Base-by-base conservation (phyloP, 2,113 vertebrate genomes). In the Corythaixoides concolor region DNA sequence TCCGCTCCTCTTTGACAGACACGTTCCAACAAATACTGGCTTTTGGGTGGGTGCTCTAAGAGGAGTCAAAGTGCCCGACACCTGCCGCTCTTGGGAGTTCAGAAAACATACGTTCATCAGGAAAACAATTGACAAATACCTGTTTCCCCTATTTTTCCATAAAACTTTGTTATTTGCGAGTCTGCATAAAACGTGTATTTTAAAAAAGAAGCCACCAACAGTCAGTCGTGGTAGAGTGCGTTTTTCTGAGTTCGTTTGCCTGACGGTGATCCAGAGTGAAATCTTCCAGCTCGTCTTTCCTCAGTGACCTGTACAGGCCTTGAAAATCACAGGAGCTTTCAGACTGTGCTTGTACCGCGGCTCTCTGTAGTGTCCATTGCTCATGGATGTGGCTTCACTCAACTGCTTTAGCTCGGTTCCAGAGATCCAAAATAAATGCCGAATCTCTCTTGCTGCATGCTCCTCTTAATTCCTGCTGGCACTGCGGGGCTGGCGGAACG, bases 361-460 rank as follows among this genome's bases (percentile, higher is more conserved):
- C 39, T 5, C 4, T 63, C 37, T 74, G 78, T 90, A 47, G 30
- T 64, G 50, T 81, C 43, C 63, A 19, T 59, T 93, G 20, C 45
- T 81, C 22, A 14, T 21, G 50, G 79, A 35, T 85, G 37, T 3
- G 15, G 47, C 66, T 96, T 58, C 80, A 55, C 33, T 75, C 81
- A 66, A 14, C 33, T 70, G 77, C 76, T 93, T 83, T 63, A 94
- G 52, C 47, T 68, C 27, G 5, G 8, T 85, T 90, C 37, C 41
- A 67, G 66, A 81, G 62, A 74, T 92, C 68, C 80, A 89, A 63
- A 96, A 95, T 82, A 94, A 93, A 63, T 58, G 47, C 55, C 64
- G 45, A 14, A 67, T 89, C 69, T 88, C 60, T 72, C 77, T 58
- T 76, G 58, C 58, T 73, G 41, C 50, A 21, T 59, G 37, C 55